Percentiles rank a stretch among this genome's conserved stretches.
phyloP scores from a whole-genome alignment of 1,140 invertebrate genomes.

The Atopsyche davidsoni region DNA sequence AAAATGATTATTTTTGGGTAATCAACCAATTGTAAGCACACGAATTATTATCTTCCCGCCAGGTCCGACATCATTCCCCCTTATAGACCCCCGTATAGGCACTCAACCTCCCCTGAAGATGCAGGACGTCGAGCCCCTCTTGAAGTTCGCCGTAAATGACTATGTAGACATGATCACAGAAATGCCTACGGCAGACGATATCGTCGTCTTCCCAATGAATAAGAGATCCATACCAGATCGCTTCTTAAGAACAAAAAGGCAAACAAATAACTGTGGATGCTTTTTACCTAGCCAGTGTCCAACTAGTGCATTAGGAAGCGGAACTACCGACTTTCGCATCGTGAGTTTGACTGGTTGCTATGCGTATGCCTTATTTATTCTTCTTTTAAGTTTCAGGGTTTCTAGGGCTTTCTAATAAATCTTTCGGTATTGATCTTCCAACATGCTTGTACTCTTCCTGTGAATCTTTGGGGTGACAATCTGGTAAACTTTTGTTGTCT shows the following conservation, averaged over 20 bases:
- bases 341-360: constrained; percentile 53
- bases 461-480: too few species aligned
- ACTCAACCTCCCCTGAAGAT: constrained; percentile 33
- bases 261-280: constrained; percentile 36
- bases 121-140: constrained; percentile 34
- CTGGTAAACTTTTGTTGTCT: too few species aligned
- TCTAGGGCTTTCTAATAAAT: too few species aligned
- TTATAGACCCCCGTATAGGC: constrained; percentile 36
- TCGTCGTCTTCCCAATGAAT: constrained; percentile 35
- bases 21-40: too few species aligned
- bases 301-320: constrained; percentile 38
- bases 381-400: too few species aligned
- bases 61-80: constrained; percentile 28
- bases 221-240: constrained; percentile 20
- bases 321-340: constrained; percentile 55
- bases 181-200: constrained; percentile 4
- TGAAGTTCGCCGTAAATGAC: constrained; percentile 18
- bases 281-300: constrained; percentile 40
- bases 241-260: constrained; percentile 16
- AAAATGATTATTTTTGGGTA: too few species aligned
- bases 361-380: too few species aligned
- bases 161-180: constrained; percentile 23
- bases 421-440: too few species aligned
- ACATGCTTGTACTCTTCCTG: too few species aligned
- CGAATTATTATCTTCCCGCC: too few species aligned